These are phyloP conservation scores for Thamnophis sirtalis DNA, from an alignment of 2,113 vertebrate genomes.

Conservation along the genomic window DNA sequence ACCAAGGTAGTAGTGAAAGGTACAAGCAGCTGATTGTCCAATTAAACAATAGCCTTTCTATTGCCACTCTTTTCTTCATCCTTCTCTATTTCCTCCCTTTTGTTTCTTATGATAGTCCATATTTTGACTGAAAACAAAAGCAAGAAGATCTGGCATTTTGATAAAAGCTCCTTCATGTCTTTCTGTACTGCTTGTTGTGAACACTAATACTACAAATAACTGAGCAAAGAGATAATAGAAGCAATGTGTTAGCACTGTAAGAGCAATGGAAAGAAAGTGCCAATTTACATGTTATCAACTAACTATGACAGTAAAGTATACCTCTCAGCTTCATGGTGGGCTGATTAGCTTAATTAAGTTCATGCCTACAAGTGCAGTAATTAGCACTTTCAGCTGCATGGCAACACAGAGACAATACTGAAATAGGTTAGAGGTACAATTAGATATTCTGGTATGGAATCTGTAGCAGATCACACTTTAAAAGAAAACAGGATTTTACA, in stretches of 20 bases:
- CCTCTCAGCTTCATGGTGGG: slow-evolving; percentile 60
- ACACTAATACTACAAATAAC: slow-evolving; percentile 54
- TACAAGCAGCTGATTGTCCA: neutral
- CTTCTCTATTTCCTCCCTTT: neutral
- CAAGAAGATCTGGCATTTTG: slow-evolving; percentile 55
- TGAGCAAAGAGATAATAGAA: slow-evolving; percentile 49
- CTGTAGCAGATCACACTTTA: slow-evolving; percentile 22
- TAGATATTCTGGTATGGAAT: slow-evolving; percentile 34
- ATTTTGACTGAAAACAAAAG: slow-evolving; percentile 45
- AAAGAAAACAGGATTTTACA: neutral
- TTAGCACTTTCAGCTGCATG: slow-evolving; percentile 55
- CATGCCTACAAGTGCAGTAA: slow-evolving; percentile 51
- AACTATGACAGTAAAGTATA: slow-evolving; percentile 55
- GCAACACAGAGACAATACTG: slow-evolving; percentile 40
- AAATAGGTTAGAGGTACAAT: slow-evolving; percentile 31
- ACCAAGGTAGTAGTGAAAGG: neutral
- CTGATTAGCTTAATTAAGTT: slow-evolving; percentile 64
- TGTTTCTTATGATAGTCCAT: slow-evolving; percentile 13
- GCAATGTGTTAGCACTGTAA: slow-evolving; percentile 51
- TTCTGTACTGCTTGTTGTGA: slow-evolving; percentile 43
- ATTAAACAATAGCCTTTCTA: neutral
- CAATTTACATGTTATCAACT: slow-evolving; percentile 52
- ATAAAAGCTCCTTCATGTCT: slow-evolving; percentile 42
- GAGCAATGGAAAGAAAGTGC: slow-evolving; percentile 51
- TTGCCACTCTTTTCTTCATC: neutral